Evolutionary conservation across 2,888 invertebrate species (phyloP), one percentile per base, ranked within the genome.

Genomic region (Lithosia quadra): DNA sequence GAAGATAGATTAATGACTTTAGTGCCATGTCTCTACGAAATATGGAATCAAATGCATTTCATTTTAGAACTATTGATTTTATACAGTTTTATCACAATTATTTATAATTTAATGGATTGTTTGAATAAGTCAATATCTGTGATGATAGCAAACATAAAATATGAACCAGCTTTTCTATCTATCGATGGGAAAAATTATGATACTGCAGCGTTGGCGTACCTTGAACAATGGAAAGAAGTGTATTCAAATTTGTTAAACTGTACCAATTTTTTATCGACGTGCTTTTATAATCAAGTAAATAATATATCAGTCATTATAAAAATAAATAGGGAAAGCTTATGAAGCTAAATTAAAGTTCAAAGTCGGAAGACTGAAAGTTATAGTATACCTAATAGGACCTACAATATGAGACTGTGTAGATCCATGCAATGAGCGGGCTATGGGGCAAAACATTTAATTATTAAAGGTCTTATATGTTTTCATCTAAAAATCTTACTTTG

Each of bases 241-340:
- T 77, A 77, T 22, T 49, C 60, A 58, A 57, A 5, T 28, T 59
- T 77, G n/a, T n/a, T 61, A 11, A 67, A 28, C 9, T 74, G 72
- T 36, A 68, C 66, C 49, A 65, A 72, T 10, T 21, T 56, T 4
- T 22, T 77, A 8, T 67, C 34, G 3, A 53, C 34, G 18, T 66
- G 60, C 18, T 66, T 36, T 66, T 1, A 55, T 18, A 18, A 60
- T 7, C 65, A 65, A 65, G 65, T 65, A 39, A 65, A 21, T 58
- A 33, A 49, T 9, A 9, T n/a, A 18, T n/a, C 11, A 18, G 7
- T 1, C 5, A 8, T 7, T 18, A 43, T 18, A 36, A 15, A 15
- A 39, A 39, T 3, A 15, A 15, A 15, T 39, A 15, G n/a, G n/a
- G n/a, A 39, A 18, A 43, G 7, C 5, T 43, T 43, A 49, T 18